Evolutionary conservation across 2,797 vertebrate species (phyloP).

Genomic region (Heterohyrax brucei): DNA sequence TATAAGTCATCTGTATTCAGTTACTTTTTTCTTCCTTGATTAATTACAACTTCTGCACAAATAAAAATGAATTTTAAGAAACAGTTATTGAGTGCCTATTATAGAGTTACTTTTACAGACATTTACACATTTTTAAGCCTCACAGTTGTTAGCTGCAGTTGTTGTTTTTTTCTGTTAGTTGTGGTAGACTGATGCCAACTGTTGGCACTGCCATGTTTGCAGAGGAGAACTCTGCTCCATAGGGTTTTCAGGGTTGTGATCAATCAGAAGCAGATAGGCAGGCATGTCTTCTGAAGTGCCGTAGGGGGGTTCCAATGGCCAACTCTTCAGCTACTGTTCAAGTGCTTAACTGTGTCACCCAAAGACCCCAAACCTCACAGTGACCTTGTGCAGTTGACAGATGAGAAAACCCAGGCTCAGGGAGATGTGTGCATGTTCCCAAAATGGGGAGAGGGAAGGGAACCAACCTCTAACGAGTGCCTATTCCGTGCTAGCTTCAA

Average conservation of each 20-base stretch:
- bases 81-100: not conserved
- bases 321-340: not conserved
- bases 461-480: not conserved
- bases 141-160: too few species aligned
- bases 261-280: not conserved
- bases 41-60: slow-evolving; percentile 5
- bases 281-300: not conserved
- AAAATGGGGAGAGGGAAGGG: not conserved
- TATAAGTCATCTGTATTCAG: not conserved
- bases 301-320: not conserved
- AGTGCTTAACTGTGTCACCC: not conserved
- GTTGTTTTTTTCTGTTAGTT: too few species aligned
- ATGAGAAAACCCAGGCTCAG: not conserved
- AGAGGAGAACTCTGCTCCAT: not conserved
- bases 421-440: not conserved
- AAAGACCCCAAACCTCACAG: not conserved
- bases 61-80: slow-evolving; percentile 40
- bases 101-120: not conserved
- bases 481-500: not conserved
- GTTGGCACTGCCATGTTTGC: too few species aligned
- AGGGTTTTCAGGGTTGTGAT: not conserved
- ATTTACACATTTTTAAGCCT: not conserved
- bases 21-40: slow-evolving; percentile 11
- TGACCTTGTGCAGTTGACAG: not conserved
- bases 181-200: too few species aligned